Conservation (phyloP, 2,888 invertebrate species). For the Drosophila greeni region DNA sequence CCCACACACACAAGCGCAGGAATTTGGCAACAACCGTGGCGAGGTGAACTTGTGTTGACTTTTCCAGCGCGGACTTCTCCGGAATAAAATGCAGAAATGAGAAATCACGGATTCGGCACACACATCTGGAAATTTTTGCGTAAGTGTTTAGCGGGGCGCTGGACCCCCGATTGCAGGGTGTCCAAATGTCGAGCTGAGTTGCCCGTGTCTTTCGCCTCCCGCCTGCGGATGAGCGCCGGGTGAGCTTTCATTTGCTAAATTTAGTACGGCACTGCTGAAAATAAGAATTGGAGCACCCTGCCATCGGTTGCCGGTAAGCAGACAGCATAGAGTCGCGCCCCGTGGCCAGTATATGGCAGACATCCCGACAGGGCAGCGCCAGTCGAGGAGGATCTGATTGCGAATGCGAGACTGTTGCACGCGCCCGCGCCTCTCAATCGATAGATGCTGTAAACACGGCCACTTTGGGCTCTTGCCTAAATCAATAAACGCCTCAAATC, state of each 20-base stretch:
- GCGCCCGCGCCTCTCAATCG: slow-evolving; percentile 30
- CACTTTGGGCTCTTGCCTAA: slow-evolving; percentile 37
- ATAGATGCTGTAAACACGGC: slow-evolving; percentile 19
- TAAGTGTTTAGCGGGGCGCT: slow-evolving; percentile 51
- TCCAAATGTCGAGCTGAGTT: not conserved
- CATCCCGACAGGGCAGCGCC: slow-evolving; percentile 56
- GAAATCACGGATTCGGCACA: slow-evolving; percentile 22
- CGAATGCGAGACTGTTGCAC: slow-evolving; percentile 59
- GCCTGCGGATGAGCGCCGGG: slow-evolving; percentile 27
- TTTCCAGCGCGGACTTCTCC: slow-evolving; percentile 32
- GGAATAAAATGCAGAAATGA: slow-evolving; percentile 48
- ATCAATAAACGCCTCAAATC: slow-evolving; percentile 58
- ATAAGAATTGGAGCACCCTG: slow-evolving; percentile 75
- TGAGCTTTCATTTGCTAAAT: slow-evolving; percentile 62
- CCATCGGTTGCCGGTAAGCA: slow-evolving; percentile 49
- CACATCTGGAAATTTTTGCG: slow-evolving; percentile 63
- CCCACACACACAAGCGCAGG: slow-evolving; percentile 18
- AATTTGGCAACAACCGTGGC: slow-evolving; percentile 44
- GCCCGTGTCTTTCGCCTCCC: not conserved
- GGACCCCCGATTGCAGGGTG: slow-evolving; percentile 13
- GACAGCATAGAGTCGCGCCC: slow-evolving; percentile 14
- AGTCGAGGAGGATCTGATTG: not conserved
- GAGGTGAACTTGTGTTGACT: slow-evolving; percentile 39
- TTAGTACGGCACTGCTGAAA: slow-evolving; percentile 69
- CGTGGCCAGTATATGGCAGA: slow-evolving; percentile 11